These are phyloP conservation scores for Vombatus ursinus DNA, from an alignment of 2,113 vertebrate genomes.

Conservation along the genomic window DNA sequence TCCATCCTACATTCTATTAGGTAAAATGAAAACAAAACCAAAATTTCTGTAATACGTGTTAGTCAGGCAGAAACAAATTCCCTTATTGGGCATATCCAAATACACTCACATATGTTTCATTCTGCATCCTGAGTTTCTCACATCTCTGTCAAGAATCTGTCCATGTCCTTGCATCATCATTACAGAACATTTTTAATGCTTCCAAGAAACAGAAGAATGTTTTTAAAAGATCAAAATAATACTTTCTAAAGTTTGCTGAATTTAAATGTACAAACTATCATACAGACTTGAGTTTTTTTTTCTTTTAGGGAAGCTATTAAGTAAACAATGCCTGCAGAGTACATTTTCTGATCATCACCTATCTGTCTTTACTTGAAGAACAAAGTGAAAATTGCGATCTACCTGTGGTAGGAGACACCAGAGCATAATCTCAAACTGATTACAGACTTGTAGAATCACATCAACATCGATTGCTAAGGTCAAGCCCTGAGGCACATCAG, in stretches of 20 bases:
- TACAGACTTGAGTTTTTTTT: neutral
- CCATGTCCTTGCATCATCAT: too few relatives aligned
- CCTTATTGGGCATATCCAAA: neutral
- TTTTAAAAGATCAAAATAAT: neutral
- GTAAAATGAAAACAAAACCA: neutral
- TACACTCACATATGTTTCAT: neutral
- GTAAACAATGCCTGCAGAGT: slow-evolving; percentile 36
- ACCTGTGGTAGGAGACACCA: slow-evolving; percentile 55
- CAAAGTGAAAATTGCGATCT: slow-evolving; percentile 68
- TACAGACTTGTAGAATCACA: slow-evolving; percentile 65
- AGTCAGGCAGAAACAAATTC: neutral
- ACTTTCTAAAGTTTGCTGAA: slow-evolving; percentile 24
- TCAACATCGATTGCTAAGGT: slow-evolving; percentile 69
- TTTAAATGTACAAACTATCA: slow-evolving; percentile 43
- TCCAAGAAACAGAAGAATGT: neutral
- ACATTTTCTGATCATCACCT: slow-evolving; percentile 51
- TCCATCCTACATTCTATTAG: neutral
- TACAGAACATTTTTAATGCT: neutral
- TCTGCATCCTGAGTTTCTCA: neutral
- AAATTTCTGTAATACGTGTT: neutral
- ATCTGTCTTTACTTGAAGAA: slow-evolving; percentile 60
- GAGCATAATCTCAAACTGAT: slow-evolving; percentile 66
- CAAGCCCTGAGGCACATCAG: slow-evolving; percentile 22
- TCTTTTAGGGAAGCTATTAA: slow-evolving; percentile 24
- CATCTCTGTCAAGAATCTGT: too few relatives aligned